Percentiles rank a stretch among this genome's conserved stretches.
Conservation (phyloP, 2,888 invertebrate genomes). For the Acanthoscelides obtectus region DNA sequence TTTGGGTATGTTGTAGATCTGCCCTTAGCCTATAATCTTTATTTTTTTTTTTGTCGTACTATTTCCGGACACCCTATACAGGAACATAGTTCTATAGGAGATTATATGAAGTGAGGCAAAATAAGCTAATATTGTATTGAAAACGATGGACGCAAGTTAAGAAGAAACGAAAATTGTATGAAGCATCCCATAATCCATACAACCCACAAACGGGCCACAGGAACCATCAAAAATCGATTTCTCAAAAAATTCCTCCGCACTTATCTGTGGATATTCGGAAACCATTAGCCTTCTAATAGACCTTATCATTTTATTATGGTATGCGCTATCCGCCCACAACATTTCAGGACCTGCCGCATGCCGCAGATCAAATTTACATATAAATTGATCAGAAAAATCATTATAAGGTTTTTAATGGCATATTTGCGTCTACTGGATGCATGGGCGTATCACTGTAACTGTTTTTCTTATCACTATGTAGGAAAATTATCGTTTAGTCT, state of each 20-base stretch:
- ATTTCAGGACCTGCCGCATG: background rate
- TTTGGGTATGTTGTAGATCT: too few species aligned
- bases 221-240: background rate
- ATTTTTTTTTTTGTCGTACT: too few species aligned
- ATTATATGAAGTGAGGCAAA: too few species aligned
- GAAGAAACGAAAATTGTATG: background rate
- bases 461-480: background rate
- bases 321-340: background rate
- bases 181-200: too few species aligned
- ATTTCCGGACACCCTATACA: too few species aligned
- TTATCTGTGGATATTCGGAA: background rate
- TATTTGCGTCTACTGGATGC: background rate
- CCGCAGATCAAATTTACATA: background rate
- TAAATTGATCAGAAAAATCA: background rate
- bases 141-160: background rate
- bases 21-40: too few species aligned
- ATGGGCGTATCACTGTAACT: background rate
- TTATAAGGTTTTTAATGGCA: background rate
- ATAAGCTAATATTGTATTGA: too few species aligned
- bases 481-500: background rate
- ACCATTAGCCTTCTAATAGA: background rate
- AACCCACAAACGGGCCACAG: background rate
- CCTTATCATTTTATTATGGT: background rate
- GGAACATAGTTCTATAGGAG: too few species aligned
- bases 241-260: background rate